Percentiles rank a stretch among this genome's conserved stretches.
Evolutionary conservation across 2,888 invertebrate genomes (phyloP).

Genomic region (Lacanobia oleracea): DNA sequence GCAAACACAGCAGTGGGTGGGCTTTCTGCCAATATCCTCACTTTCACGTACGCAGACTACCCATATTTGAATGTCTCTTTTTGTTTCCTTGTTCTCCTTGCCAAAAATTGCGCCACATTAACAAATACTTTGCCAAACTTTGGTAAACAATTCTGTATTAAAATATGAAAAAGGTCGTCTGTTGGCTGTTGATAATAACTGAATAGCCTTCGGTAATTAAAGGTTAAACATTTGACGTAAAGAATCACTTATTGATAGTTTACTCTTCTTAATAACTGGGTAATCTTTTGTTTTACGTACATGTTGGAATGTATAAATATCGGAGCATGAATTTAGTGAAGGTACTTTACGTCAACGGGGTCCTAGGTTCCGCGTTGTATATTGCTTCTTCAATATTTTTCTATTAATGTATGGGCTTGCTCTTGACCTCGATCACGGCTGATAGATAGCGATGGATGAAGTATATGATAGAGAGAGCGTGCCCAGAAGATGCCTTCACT

Average conservation of each 20-base stretch:
- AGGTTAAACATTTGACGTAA: constrained; percentile 21
- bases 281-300: background rate
- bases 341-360: background rate
- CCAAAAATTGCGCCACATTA: constrained; percentile 41
- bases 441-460: no score
- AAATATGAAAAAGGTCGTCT: constrained; percentile 32
- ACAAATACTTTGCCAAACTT: constrained; percentile 4
- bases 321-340: background rate
- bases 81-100: constrained; percentile 7
- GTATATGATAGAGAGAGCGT: no score
- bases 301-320: background rate
- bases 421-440: no score
- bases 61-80: background rate
- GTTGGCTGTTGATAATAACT: constrained; percentile 14
- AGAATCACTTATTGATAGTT: background rate
- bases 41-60: background rate
- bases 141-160: constrained; percentile 23
- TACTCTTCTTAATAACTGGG: background rate
- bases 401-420: no score
- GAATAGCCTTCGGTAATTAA: constrained; percentile 30
- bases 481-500: no score
- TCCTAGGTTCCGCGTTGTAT: background rate
- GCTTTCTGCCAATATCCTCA: constrained; percentile 12
- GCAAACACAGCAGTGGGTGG: background rate
- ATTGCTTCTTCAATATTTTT: no score